Evolutionary conservation across 2,113 vertebrate genomes (phyloP).

Genomic region (Condylura cristata): DNA sequence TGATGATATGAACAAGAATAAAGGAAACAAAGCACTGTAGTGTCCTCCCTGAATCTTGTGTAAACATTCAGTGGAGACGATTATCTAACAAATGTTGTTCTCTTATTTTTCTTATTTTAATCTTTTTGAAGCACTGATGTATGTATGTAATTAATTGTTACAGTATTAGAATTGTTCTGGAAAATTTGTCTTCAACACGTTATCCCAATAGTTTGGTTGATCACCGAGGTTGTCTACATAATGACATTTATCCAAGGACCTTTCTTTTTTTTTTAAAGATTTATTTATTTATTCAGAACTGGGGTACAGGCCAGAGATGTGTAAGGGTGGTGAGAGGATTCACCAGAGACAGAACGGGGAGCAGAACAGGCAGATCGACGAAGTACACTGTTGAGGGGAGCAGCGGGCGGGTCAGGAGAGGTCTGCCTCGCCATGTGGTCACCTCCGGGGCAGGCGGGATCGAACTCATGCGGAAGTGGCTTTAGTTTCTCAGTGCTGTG

Average conservation of each 20-base stretch:
- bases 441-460: no score
- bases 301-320: no score
- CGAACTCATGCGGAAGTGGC: no score
- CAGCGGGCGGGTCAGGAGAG: no score
- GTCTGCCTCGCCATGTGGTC: no score
- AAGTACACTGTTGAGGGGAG: no score
- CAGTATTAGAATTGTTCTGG: neutral
- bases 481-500: no score
- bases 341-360: no score
- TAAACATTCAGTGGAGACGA: neutral
- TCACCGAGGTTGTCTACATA: neutral
- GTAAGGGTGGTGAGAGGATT: no score
- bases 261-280: no score
- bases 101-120: slow-evolving; percentile 18
- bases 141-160: neutral
- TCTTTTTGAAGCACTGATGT: neutral
- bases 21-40: neutral
- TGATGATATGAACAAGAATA: neutral
- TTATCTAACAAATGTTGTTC: neutral
- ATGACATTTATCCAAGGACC: neutral
- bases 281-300: no score
- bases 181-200: neutral
- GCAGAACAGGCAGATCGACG: no score
- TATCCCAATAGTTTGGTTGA: neutral
- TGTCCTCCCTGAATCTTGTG: neutral